A percentile compares a stretch with the other conserved stretches of the same genome.
These are phyloP conservation scores for Cossypha heuglini DNA, from an alignment of 2,797 vertebrate species.

Conservation along the genomic window DNA sequence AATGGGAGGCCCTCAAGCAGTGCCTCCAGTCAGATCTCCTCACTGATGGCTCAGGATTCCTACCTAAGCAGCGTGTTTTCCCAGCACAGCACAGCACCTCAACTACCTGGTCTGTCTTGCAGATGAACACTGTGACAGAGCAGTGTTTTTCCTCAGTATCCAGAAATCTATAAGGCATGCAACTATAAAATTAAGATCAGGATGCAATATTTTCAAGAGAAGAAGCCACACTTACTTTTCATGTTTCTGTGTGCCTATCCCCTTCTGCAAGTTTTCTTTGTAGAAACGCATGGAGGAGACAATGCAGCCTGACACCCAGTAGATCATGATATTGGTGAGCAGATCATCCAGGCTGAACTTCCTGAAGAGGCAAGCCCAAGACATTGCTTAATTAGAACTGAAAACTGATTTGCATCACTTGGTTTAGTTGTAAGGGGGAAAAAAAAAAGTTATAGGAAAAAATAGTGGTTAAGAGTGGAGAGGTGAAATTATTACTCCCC, in stretches of 20 bases:
- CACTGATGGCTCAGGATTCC: not conserved
- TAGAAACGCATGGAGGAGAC: slow-evolving; percentile 75
- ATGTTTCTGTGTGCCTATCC: slow-evolving; percentile 54
- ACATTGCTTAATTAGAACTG: not conserved
- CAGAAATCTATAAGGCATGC: not conserved
- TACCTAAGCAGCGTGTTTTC: not conserved
- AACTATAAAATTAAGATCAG: not conserved
- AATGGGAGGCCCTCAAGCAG: not conserved
- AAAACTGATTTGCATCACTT: not conserved
- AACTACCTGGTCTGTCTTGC: not conserved
- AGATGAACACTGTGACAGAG: not conserved
- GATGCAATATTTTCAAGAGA: not conserved
- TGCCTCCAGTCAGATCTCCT: not conserved
- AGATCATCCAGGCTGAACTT: slow-evolving; percentile 77
- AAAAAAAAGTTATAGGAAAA: not conserved
- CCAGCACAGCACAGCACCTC: not conserved
- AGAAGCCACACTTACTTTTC: slow-evolving; percentile 50
- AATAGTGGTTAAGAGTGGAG: not conserved
- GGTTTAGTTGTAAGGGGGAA: not conserved
- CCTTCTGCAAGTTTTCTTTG: slow-evolving; percentile 69
- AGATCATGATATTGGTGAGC: slow-evolving; percentile 80
- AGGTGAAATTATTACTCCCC: not conserved
- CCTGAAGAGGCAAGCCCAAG: slow-evolving; percentile 44
- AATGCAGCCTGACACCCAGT: slow-evolving; percentile 74
- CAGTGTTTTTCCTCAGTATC: not conserved